Evolutionary conservation across 2,113 vertebrate genomes (phyloP).

Genomic region (Bos indicus): DNA sequence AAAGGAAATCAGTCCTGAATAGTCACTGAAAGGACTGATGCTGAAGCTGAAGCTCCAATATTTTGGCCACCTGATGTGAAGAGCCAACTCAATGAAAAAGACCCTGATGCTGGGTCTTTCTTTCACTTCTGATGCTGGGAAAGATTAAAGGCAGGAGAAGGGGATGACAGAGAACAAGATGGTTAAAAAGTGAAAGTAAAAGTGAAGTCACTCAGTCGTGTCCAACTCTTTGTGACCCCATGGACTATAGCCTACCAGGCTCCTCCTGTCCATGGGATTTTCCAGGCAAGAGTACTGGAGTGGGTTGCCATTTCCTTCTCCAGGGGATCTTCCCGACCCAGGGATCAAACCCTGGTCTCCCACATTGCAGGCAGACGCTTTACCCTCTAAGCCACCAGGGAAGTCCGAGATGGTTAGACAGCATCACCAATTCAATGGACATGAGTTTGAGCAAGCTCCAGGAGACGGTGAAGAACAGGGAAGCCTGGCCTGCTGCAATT

Average conservation of each 20-base stretch:
- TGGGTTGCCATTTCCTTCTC: not conserved
- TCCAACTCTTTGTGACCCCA: fast-evolving
- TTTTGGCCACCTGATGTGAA: not conserved
- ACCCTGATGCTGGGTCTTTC: not conserved
- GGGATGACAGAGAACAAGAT: not conserved
- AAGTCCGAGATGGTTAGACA: not conserved
- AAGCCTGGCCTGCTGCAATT: not conserved
- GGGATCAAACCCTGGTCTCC: fast-evolving
- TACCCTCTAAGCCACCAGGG: not conserved
- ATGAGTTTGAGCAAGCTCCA: not conserved
- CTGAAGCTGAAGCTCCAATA: not conserved
- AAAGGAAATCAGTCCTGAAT: not conserved
- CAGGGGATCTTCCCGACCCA: not conserved
- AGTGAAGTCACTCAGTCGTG: not conserved
- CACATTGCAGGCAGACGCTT: not conserved
- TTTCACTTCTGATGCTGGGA: not conserved
- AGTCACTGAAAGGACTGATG: not conserved
- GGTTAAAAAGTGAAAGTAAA: not conserved
- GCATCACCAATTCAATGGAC: not conserved
- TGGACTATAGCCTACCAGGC: not conserved
- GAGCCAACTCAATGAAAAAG: not conserved
- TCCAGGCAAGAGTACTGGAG: not conserved
- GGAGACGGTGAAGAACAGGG: not conserved
- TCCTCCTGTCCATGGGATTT: not conserved
- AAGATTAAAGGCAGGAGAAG: not conserved